Evolutionary conservation across 2,797 vertebrate genomes (phyloP), one percentile per base, ranked within the genome.

Genomic region (Falco naumanni): DNA sequence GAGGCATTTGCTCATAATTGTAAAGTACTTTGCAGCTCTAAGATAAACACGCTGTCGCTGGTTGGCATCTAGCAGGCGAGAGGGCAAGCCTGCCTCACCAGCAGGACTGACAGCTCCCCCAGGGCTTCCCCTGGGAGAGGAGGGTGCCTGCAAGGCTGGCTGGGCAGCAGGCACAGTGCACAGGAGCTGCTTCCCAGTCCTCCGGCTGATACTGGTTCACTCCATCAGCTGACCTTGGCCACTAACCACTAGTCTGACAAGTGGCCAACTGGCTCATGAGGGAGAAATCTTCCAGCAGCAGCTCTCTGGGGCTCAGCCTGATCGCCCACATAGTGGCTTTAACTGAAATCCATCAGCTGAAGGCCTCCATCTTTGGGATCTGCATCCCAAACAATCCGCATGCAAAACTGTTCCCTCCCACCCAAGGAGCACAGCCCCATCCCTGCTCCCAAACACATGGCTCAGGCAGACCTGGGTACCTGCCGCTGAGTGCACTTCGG

Each of bases 1-100:
- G 72, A 85, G 64, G 29, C 80, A 34, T 65, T 89, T 80, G 86
- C 78, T 95, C 88, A 54, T 89, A 61, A 93, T 45, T 24, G 8
- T 64, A 8, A 84, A 94, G 95, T 24, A 72, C 94, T 94, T 59
- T 65, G 63, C 84, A 87, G 93, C 78, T 83, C 53, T 84, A 74
- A 94, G 80, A 95, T 79, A 95, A 95, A 96, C 94, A 90, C 1
- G 0, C 28, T 1, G 9, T 28, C 0, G 1, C 14, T 31, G 60
- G 86, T 13, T 95, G 96, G 96, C 94, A 96, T 74, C 75, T 45
- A 34, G 91, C 85, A 84, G 79, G 54, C 3, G 1, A 80, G 80
- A 72, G 77, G 65, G 77, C 69, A 87, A 1, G 22, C 70, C 76
- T 79, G 89, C 84, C 71, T 75, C 0, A 0, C 48, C 43, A 29